Evolutionary conservation across 2,888 invertebrate species (phyloP).

Genomic region (Spisula subtruncata): DNA sequence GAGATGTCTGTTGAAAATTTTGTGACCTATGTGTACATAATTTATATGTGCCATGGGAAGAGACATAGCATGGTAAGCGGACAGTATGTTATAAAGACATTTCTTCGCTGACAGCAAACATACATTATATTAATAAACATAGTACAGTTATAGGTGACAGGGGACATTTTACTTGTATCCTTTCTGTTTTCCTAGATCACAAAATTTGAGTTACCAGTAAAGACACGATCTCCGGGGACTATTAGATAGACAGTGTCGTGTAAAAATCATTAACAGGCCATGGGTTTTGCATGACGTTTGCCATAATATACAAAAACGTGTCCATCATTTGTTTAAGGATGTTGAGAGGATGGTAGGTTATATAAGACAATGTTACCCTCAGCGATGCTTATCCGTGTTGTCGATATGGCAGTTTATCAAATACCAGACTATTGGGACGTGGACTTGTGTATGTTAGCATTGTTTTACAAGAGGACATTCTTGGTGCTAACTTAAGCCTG

Average conservation of each 20-base stretch:
- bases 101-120: slow-evolving; percentile 7
- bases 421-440: neutral
- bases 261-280: slow-evolving; percentile 55
- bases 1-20: neutral
- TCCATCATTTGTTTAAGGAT: slow-evolving; percentile 65
- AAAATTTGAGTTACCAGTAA: slow-evolving; percentile 45
- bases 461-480: slow-evolving; percentile 9
- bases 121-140: slow-evolving; percentile 22
- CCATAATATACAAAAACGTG: slow-evolving; percentile 51
- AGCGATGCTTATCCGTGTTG: slow-evolving; percentile 36
- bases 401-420: slow-evolving; percentile 40
- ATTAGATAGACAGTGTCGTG: slow-evolving; percentile 64
- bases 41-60: too few relatives aligned
- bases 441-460: slow-evolving; percentile 18
- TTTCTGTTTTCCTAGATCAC: neutral
- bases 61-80: neutral
- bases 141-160: slow-evolving; percentile 44
- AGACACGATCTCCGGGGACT: slow-evolving; percentile 51
- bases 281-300: slow-evolving; percentile 57
- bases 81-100: neutral
- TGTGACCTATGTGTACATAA: too few relatives aligned
- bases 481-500: neutral
- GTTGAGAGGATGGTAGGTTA: slow-evolving; percentile 48
- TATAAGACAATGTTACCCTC: slow-evolving; percentile 34
- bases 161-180: slow-evolving; percentile 33